Conservation (phyloP, 1,140 invertebrate genomes). For the Drosophila ananassae region DNA sequence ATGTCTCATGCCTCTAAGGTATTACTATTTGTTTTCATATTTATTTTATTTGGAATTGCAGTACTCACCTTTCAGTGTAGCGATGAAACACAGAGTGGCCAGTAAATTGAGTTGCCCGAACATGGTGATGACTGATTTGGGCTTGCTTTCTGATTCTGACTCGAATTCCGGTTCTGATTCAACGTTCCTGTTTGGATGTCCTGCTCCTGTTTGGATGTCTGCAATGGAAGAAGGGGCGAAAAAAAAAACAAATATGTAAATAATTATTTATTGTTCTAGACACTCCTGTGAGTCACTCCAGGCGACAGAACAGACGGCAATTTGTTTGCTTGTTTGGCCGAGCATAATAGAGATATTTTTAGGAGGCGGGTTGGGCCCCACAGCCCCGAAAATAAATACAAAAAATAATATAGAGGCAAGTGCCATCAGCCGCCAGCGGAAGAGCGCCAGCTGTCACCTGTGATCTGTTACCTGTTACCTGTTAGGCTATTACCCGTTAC, state of each 20-base stretch:
- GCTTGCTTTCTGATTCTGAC: constrained; percentile 14
- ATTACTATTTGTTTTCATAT: not conserved
- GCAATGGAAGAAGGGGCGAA: constrained; percentile 6
- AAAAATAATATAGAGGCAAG: constrained; percentile 25
- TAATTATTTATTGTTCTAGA: constrained; percentile 29
- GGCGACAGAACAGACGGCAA: constrained; percentile 41
- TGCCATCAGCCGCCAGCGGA: constrained; percentile 18
- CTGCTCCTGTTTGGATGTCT: constrained; percentile 2
- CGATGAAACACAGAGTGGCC: constrained; percentile 51
- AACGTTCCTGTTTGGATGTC: not conserved
- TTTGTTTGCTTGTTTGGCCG: constrained; percentile 75
- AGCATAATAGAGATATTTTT: constrained; percentile 73
- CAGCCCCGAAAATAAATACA: constrained; percentile 18
- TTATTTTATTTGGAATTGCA: constrained; percentile 13
- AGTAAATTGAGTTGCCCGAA: constrained; percentile 53
- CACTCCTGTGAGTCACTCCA: constrained; percentile 24
- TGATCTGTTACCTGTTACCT: constrained; percentile 28
- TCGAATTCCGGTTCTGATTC: constrained; percentile 14
- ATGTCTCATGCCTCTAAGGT: not conserved
- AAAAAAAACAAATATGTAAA: constrained; percentile 33
- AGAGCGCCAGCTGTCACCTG: constrained; percentile 72
- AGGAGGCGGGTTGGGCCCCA: constrained; percentile 11
- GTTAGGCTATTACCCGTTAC: constrained; percentile 20
- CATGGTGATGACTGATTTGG: constrained; percentile 56
- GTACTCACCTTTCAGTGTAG: constrained; percentile 66